Percentiles rank a stretch among this genome's conserved stretches.
These are phyloP conservation scores for Thymelicus acteon DNA, from an alignment of 2,888 invertebrate species.

Conservation along the genomic window DNA sequence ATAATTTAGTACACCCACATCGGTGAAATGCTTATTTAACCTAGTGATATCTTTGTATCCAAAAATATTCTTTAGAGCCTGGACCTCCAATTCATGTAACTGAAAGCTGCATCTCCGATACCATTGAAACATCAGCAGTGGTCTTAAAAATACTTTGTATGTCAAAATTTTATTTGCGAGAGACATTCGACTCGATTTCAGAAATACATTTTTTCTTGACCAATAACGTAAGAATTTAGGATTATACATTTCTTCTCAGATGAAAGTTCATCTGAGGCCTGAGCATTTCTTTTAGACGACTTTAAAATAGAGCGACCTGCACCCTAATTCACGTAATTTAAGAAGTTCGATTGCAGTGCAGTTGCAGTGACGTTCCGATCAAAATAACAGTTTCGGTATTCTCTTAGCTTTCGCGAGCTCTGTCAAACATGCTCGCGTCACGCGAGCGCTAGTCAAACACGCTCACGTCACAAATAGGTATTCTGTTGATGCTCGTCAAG, in stretches of 20 bases:
- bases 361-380: no score
- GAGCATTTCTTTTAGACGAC: not conserved
- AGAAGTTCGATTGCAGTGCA: no score
- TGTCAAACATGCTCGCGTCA: no score
- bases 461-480: no score
- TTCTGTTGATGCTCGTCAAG: no score
- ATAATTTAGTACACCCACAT: conserved; percentile 53
- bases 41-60: conserved; percentile 35
- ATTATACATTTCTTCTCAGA: conserved; percentile 47
- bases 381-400: no score
- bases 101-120: conserved; percentile 42
- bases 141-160: conserved; percentile 63
- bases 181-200: conserved; percentile 44
- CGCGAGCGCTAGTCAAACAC: no score
- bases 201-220: conserved; percentile 41
- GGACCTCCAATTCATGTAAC: conserved; percentile 53
- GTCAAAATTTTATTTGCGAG: conserved; percentile 53
- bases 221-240: conserved; percentile 42
- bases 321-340: no score
- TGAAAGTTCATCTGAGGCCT: no score
- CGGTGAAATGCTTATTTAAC: conserved; percentile 54
- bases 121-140: conserved; percentile 58
- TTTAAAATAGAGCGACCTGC: not conserved
- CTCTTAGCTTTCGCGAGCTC: no score
- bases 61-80: conserved; percentile 55